A percentile compares a stretch with the other conserved stretches of the same genome.
Evolutionary conservation across 2,888 invertebrate species (phyloP).

Genomic region (Cryptus armator): DNA sequence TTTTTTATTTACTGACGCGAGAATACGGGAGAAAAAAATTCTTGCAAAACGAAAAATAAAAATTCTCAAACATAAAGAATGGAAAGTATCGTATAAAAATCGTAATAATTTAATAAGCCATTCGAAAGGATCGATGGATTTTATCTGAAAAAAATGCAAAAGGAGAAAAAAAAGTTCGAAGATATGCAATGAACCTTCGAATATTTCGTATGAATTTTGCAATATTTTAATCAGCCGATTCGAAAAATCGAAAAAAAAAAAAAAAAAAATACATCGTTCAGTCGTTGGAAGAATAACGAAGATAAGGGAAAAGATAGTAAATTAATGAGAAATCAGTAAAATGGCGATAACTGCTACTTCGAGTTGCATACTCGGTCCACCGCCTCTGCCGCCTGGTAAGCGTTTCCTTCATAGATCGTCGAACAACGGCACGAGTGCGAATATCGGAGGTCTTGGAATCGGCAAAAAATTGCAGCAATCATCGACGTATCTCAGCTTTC

Average conservation of each 20-base stretch:
- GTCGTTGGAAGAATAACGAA: no score
- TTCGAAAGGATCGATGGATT: no score
- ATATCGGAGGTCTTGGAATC: not conserved
- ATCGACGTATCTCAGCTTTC: conserved; percentile 87
- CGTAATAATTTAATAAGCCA: no score
- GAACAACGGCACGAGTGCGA: conserved; percentile 46
- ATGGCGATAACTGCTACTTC: conserved; percentile 86
- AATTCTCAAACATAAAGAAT: no score
- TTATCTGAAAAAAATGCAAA: no score
- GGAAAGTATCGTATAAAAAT: no score
- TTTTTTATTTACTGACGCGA: not conserved
- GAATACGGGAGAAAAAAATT: not conserved
- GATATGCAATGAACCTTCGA: no score
- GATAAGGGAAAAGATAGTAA: not conserved
- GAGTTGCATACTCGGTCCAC: conserved; percentile 86
- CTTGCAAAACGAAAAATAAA: not conserved
- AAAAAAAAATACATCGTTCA: no score
- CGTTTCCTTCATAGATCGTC: conserved; percentile 80
- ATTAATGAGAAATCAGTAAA: not conserved
- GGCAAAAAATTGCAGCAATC: conserved; percentile 80
- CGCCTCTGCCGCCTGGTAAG: conserved; percentile 87
- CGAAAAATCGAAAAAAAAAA: no score
- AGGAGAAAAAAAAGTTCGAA: no score
- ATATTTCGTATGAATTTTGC: no score
- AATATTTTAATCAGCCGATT: no score